Evolutionary conservation across 2,888 invertebrate species (phyloP).

Genomic region (Agonopterix subpropinquella): DNA sequence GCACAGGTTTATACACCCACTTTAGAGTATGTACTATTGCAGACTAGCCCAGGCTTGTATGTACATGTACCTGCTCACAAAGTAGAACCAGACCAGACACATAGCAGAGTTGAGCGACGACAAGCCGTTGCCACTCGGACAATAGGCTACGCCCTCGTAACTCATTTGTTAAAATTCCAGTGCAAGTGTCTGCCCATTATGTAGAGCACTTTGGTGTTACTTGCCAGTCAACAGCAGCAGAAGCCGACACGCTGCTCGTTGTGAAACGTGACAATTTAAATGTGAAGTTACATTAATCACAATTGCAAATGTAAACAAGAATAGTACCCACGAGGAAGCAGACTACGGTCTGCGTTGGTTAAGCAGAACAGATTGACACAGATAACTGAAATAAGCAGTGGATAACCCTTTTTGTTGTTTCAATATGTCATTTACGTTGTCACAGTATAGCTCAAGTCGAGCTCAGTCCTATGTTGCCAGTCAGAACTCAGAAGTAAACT

Average conservation of each 20-base stretch:
- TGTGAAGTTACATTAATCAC: slow-evolving; percentile 6
- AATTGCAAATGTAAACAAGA: not conserved
- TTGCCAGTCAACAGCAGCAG: slow-evolving; percentile 33
- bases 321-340: not conserved
- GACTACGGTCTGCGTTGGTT: too few relatives aligned
- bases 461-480: slow-evolving; percentile 12
- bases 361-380: too few relatives aligned
- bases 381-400: too few relatives aligned
- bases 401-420: too few relatives aligned
- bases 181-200: slow-evolving; percentile 17
- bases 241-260: slow-evolving; percentile 14
- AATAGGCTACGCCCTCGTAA: slow-evolving; percentile 30
- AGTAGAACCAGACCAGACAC: too few relatives aligned
- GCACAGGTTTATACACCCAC: slow-evolving; percentile 10
- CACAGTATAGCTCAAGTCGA: not conserved
- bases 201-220: slow-evolving; percentile 14
- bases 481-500: slow-evolving; percentile 63
- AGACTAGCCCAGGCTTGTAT: slow-evolving; percentile 9
- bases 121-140: slow-evolving; percentile 23
- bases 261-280: slow-evolving; percentile 26
- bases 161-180: slow-evolving; percentile 25
- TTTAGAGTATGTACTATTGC: slow-evolving; percentile 1
- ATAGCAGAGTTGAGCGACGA: slow-evolving; percentile 16
- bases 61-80: not conserved
- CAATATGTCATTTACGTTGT: not conserved